Evolutionary conservation across 2,888 invertebrate genomes (phyloP), one percentile per base, ranked within the genome.

Genomic region (Icerya purchasi): DNA sequence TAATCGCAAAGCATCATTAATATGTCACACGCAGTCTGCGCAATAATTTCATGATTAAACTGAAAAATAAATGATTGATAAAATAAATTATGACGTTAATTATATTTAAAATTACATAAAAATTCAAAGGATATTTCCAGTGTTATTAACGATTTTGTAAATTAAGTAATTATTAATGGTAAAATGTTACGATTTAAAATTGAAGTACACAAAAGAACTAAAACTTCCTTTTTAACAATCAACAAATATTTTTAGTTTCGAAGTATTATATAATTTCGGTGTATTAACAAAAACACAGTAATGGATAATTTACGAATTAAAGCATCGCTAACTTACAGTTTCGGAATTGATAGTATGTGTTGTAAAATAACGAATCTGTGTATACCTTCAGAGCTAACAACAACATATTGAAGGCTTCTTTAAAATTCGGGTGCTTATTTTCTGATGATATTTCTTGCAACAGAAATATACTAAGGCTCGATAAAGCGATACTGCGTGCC

Each of bases 401-500:
- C 61, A 85, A 74, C 52, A 84, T 80, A 63, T 78, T 77, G 62
- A 84, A 74, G 55, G 83, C 81, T 68, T 84, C 83, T 54, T 78
- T 77, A 62, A 82, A 74, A 67, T 78, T 79, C 54, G 78, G 73
- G 71, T 83, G 82, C 64, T 76, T 75, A 14, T 77, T 77, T 65
- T 75, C 75, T 68, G 79, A 78, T 22, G 74, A 74, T 55, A 77
- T 69, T 58, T 62, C 83, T 68, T 80, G 78, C 66, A 83, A 83
- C 21, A 82, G 73, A 69, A 81, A 84, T 67, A 83, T 78, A 1
- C 88, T 85, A 58, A 94, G 77, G 56, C 89, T 85, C 60, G 88
- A 86, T 2, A 94, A 77, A 49, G 92, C 90, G 64, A 92, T 83
- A 68, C 89, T 90, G 64, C 93, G 80, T 23, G 92, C 92, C 68